A percentile compares a stretch with the other conserved stretches of the same genome.
These are phyloP conservation scores for Tapirus terrestris DNA, from an alignment of 2,113 vertebrate genomes.

Conservation along the genomic window DNA sequence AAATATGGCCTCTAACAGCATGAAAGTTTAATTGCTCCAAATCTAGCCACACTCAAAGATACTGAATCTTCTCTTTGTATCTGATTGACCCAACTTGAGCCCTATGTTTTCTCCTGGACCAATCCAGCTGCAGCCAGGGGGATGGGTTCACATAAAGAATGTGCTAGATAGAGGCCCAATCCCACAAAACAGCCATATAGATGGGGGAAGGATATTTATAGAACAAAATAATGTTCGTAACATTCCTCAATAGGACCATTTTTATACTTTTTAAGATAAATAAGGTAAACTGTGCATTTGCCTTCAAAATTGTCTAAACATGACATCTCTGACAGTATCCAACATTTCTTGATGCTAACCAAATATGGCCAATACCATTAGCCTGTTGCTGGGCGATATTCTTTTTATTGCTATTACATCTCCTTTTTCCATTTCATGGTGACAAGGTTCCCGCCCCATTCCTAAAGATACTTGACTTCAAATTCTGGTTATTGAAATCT, in stretches of 20 bases:
- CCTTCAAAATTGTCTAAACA: background rate
- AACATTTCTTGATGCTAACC: background rate
- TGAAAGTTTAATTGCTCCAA: background rate
- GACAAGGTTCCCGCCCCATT: background rate
- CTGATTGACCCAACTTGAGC: background rate
- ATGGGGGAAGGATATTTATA: background rate
- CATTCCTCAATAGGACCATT: background rate
- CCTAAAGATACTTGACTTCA: conserved; percentile 3
- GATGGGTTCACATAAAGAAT: background rate
- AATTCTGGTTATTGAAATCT: background rate
- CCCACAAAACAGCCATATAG: background rate
- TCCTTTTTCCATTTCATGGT: background rate
- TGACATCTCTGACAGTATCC: background rate
- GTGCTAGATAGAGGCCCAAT: background rate
- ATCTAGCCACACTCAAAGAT: background rate
- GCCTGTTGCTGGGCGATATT: background rate
- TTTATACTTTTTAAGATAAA: background rate
- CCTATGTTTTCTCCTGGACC: background rate
- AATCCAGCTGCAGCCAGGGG: background rate
- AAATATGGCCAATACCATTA: background rate
- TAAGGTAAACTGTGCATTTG: background rate
- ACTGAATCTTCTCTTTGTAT: background rate
- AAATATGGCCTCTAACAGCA: background rate
- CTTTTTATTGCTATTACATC: background rate
- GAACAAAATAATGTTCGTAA: background rate